Evolutionary conservation across 92 coral and sea anemone species (phyloP), one percentile per base, ranked within the genome.

Genomic region (Palythoa grandiflora): DNA sequence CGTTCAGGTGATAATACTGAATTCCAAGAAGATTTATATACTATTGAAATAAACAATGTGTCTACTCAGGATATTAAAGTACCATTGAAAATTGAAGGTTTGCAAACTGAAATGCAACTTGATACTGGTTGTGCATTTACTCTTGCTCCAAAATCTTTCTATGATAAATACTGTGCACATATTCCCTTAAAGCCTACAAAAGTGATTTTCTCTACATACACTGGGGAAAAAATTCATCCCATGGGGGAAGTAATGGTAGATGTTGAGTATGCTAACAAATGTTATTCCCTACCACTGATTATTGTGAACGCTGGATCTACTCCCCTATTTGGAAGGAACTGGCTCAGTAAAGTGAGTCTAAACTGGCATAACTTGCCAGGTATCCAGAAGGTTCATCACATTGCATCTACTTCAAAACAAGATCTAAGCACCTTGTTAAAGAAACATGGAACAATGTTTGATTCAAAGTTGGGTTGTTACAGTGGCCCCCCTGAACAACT

Each of bases 251-350:
- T 71, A 3, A 52, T 37, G 84, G 94, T 88, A 37, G 61, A 77
- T 60, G 86, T 91, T 6, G 87, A 86, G 40, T 87, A 90, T 57
- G 51, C 90, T 16, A 73, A 71, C 70, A 71, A 14, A n/a, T 70
- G 74, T 68, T 74, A 71, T 83, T 75, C 89, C 3, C 66, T 84
- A 20, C 91, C 91, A 19, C 47, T 88, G 28, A 77, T 83, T 36
- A 65, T 80, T 71, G 90, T 85, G 61, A 59, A 37, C 6, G 70
- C 72, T 38, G 92, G 91, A 19, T 52, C 92, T 28, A 73, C 77
- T 85, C 90, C 90, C 60, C 73, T 89, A 40, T 92, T 92, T 65
- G 91, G 87, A 14, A 50, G 83, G 59, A 89, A 87, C 75, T 86
- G 92, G 92, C 86, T 91, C 47, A 68, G 54, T 47, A 52, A 89